A percentile compares a stretch with the other conserved stretches of the same genome.
These are phyloP conservation scores for Macrosteles quadrilineatus DNA, from an alignment of 1,140 invertebrate genomes.

Conservation along the genomic window DNA sequence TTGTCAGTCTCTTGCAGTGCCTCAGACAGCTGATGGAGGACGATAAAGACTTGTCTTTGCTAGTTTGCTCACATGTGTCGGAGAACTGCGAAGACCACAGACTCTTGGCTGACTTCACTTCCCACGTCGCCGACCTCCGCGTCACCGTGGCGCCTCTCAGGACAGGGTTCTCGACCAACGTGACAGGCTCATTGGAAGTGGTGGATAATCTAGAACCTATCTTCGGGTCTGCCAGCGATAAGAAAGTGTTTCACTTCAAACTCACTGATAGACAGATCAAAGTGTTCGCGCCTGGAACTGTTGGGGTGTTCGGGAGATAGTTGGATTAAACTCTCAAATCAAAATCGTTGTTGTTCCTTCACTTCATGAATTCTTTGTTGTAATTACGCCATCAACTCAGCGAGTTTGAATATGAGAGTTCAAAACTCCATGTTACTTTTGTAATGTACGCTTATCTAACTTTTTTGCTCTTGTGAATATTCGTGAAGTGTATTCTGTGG, in stretches of 20 bases:
- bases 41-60: background rate
- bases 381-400: no score
- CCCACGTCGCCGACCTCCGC: background rate
- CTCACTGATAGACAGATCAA: slow-evolving; percentile 8
- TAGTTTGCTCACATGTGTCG: background rate
- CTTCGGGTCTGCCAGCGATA: background rate
- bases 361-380: no score
- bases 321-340: no score
- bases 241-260: slow-evolving; percentile 21
- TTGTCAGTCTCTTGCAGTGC: background rate
- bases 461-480: no score
- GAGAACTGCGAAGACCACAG: background rate
- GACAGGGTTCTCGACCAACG: slow-evolving; percentile 9
- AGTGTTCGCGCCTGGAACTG: slow-evolving; percentile 3
- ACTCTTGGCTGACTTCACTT: background rate
- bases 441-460: no score
- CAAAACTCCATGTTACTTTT: no score
- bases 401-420: no score
- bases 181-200: background rate
- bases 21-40: background rate
- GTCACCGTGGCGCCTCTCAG: background rate
- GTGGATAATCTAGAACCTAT: background rate
- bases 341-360: no score
- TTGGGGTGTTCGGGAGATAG: background rate
- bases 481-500: no score